Evolutionary conservation across 2,888 invertebrate genomes (phyloP).

Genomic region (Brachycybe producta): DNA sequence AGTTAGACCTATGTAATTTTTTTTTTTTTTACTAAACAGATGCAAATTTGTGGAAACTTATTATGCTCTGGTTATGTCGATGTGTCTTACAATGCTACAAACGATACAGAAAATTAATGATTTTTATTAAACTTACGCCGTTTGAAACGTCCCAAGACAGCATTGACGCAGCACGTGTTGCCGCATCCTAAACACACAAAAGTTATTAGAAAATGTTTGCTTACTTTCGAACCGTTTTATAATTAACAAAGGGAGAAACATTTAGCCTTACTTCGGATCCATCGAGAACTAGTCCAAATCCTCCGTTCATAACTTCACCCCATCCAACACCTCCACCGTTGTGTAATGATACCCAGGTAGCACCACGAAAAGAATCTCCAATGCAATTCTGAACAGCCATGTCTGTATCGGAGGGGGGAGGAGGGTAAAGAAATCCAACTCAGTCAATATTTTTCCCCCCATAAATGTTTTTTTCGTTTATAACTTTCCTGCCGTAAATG

Average conservation of each 20-base stretch:
- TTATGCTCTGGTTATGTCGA: no score
- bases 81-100: no score
- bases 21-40: no score
- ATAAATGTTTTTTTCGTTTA: neutral
- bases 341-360: conserved; percentile 48
- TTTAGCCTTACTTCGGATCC: conserved; percentile 35
- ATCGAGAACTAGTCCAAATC: conserved; percentile 47
- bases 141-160: conserved; percentile 48
- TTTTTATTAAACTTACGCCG: no score
- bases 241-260: conserved; percentile 13
- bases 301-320: conserved; percentile 51
- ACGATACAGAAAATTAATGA: no score
- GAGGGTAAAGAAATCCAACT: conserved; percentile 4
- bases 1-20: no score
- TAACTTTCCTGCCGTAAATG: conserved; percentile 42
- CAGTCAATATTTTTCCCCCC: neutral
- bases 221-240: neutral
- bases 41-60: no score
- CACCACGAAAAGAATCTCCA: conserved; percentile 45
- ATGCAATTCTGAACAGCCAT: conserved; percentile 49
- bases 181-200: conserved; percentile 33
- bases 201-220: neutral
- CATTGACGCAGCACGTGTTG: conserved; percentile 37
- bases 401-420: conserved; percentile 30
- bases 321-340: conserved; percentile 46